phyloP scores from a whole-genome alignment of 2,113 vertebrate genomes.

The Danio rerio region GRCz12tu NC_133197.1:25878001-25878500 shows the following conservation, averaged over 20 bases:
- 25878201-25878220: slow-evolving; percentile 11
- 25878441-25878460: background rate
- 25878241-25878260: slow-evolving; percentile 32
- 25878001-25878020: slow-evolving; percentile 91
- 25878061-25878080: slow-evolving; percentile 90
- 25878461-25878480: background rate
- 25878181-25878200: background rate
- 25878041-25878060: slow-evolving; percentile 93
- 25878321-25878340: slow-evolving; percentile 43
- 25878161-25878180: no score
- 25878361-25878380: slow-evolving; percentile 24
- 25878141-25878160: background rate
- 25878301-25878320: slow-evolving; percentile 68
- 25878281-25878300: slow-evolving; percentile 73
- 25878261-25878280: slow-evolving; percentile 68
- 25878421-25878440: background rate
- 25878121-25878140: background rate
- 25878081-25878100: slow-evolving; percentile 82
- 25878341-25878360: slow-evolving; percentile 61
- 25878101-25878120: background rate
- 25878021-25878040: slow-evolving; percentile 93
- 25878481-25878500: no score
- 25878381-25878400: background rate
- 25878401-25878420: background rate
- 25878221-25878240: background rate